Evolutionary conservation across 2,113 vertebrate genomes (phyloP), one percentile per base, ranked within the genome.

Genomic region (Scortum barcoo): DNA sequence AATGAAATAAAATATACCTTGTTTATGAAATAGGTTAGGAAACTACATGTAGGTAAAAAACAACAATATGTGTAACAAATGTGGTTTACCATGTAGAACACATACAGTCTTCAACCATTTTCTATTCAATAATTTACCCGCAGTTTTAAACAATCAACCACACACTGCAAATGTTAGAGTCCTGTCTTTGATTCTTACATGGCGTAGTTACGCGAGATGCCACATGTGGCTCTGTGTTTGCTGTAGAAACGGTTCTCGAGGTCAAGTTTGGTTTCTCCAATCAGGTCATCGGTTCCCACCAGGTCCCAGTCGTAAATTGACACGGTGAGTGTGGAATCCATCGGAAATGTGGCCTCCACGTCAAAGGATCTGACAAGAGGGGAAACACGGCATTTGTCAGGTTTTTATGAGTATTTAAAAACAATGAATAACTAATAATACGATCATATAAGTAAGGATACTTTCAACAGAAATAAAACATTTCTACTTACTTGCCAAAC

Each of bases 201-300:
- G 87, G 98, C 94, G 36, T 99, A 99, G 75, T 86, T 93, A 80
- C 94, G 84, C 0, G 96, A 9, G 13, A 99, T 78, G 0, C 98
- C 98, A 2, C 98, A 99, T 0, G 97, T 99, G 4, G 98, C 97
- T 0, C 97, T 95, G 94, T 99, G 97, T 86, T 99, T 99, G 97
- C 97, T 99, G 95, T 98, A 99, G 95, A 96, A 99, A 62, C 98
- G 97, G 81, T 99, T 99, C 94, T 99, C 98, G 79, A 99, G 93
- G 87, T 99, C 98, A 0, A 99, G 91, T 93, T 97, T 99, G 80
- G 97, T 99, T 90, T 99, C 98, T n/a, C 98, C 98, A 0, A 99
- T 99, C 92, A 99, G 96, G 82, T 99, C 98, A 0, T 99, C 98
- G 0, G 97, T 97, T 72, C 98, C 98, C 78, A 99, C 98, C 93